Base-by-base conservation (phyloP, 2,797 vertebrate genomes). In the Notolabrus celidotus region DNA sequence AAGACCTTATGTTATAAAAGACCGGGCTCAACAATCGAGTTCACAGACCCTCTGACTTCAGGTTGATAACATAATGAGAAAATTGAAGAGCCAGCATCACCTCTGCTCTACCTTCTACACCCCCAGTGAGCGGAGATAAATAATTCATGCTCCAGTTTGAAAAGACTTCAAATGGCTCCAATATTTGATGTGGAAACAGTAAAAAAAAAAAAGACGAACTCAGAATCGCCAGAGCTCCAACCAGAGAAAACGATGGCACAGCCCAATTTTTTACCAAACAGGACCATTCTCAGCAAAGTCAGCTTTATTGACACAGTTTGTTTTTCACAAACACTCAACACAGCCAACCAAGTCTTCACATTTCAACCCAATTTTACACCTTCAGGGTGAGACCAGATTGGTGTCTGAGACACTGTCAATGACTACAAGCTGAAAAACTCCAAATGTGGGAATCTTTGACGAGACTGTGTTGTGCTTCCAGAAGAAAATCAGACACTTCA, bases 341-440 rank as follows among this genome's bases (percentile, higher is more conserved):
- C 22, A 52, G 47, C 16, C 15, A 0, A 14, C 11, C 8, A 36
- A 14, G 38, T 49, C 61, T 34, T 55, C 68, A 51, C 69, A 45
- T 69, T 49, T 64, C 63, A 55, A 58, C 16, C 20, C 54, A 31
- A 43, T 64, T 67, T 74, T 67, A 63, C 59, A 61, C 45, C 8
- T 25, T 42, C 9, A 15, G 19, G n/a, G 19, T 20, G 29, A 59
- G 56, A 54, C 31, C 27, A 68, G 60, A 55, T 43, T 50, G 54
- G 45, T 27, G 59, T 62, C 29, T 66, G 67, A 72, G 50, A 45
- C 1, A 12, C 23, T 53, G 68, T 67, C 58, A 16, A 65, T 20
- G 57, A 33, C 49, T 45, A 55, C 58, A 36, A 57, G 57, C 33
- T 52, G 23, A 46, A 54, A 56, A 52, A 15, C 34, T 38, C 27